Evolutionary conservation across 1,140 invertebrate species (phyloP).

Genomic region (Callitettix versicolor): DNA sequence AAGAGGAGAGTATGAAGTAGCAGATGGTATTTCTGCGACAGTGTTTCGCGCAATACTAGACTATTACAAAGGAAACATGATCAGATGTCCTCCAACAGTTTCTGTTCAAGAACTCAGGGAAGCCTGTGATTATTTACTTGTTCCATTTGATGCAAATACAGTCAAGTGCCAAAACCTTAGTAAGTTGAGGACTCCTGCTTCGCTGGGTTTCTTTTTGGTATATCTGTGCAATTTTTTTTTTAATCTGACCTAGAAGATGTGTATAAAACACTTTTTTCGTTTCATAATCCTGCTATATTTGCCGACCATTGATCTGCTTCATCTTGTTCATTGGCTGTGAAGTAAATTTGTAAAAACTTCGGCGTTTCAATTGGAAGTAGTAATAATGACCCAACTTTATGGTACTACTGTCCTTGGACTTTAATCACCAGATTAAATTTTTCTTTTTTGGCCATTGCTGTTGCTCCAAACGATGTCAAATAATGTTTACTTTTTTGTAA

Average conservation of each 20-base stretch:
- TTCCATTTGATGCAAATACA: constrained; percentile 94
- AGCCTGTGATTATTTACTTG: constrained; percentile 95
- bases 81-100: constrained; percentile 60
- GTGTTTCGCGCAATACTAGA: constrained; percentile 94
- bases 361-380: background rate
- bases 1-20: constrained; percentile 92
- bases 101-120: constrained; percentile 90
- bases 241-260: too few relatives aligned
- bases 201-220: background rate
- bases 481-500: too few relatives aligned
- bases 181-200: constrained; percentile 44
- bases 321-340: background rate
- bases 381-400: background rate
- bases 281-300: too few relatives aligned
- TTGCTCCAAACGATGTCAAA: too few relatives aligned
- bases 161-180: constrained; percentile 90
- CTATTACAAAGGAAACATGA: constrained; percentile 83
- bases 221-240: constrained; percentile 3
- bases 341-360: too few relatives aligned
- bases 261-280: too few relatives aligned
- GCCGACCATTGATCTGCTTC: background rate
- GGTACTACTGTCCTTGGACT: too few relatives aligned
- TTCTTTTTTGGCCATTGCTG: too few relatives aligned
- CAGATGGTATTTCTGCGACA: constrained; percentile 93
- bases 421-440: too few relatives aligned